Base-by-base conservation (phyloP, 2,113 vertebrate species). In the Naja naja region DNA sequence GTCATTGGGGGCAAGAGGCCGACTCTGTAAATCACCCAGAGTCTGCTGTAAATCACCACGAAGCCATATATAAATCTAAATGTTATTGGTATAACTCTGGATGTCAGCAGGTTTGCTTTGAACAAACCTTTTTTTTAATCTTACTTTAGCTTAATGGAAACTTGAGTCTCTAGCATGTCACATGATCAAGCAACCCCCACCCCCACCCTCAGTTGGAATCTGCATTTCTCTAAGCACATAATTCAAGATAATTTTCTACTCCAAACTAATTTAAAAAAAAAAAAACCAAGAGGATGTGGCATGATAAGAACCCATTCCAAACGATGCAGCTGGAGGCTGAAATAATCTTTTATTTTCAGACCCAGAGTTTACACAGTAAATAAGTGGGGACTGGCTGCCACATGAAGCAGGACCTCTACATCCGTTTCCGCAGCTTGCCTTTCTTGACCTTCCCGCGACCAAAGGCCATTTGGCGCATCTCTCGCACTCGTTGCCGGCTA, bases 391-490 rank as follows among this genome's bases (percentile, higher is more conserved):
- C 39, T 1, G 0, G 0, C 3, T 16, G 0, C 3, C 4, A 1
- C 47, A n/a, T n/a, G n/a, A 52, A 39, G 5, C 52, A 12, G 18
- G n/a, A 25, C 69, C 0, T 2, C 95, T 98, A 99, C 96, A 99
- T 91, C 95, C 89, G 98, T 97, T 99, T 99, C 93, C 96, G 97
- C 98, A 99, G 97, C 96, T 99, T 99, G 94, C 99, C 99, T 96
- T 99, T 99, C 96, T 98, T 98, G 34, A 95, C 93, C 0, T 55
- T 3, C 0, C 96, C 96, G 0, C 99, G 97, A 25, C 99, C 99
- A 0, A 99, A 99, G 1, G 99, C 99, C 0, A 98, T 98, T 87
- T 95, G 98, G 96, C 96, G 98, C 54, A 99, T 97, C 58, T 99
- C 98, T 60, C 96, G 97, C 14, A 98, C 94, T 0, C 95, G 97